phyloP scores from a whole-genome alignment of 2,888 invertebrate genomes.

The Neoascia interrupta region DNA sequence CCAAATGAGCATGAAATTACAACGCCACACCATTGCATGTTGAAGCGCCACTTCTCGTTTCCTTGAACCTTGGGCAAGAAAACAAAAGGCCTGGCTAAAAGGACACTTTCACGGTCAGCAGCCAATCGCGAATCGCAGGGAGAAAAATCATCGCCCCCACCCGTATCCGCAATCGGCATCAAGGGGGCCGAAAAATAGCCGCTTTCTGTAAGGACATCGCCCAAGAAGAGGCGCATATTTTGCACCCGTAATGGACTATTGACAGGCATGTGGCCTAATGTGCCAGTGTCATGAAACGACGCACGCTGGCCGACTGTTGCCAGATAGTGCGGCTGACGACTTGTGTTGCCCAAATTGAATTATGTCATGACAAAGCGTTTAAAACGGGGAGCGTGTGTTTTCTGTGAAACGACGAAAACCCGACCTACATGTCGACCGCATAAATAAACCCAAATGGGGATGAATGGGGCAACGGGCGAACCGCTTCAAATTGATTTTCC shows the following conservation, averaged over 20 bases:
- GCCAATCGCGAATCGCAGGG: slow-evolving; percentile 3
- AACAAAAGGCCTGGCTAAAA: slow-evolving; percentile 31
- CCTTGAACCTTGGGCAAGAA: slow-evolving; percentile 45
- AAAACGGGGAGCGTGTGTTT: slow-evolving; percentile 4
- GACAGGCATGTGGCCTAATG: slow-evolving; percentile 64
- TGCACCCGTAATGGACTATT: slow-evolving; percentile 58
- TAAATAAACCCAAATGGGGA: slow-evolving; percentile 38
- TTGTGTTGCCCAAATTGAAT: slow-evolving; percentile 58
- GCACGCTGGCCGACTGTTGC: slow-evolving; percentile 47
- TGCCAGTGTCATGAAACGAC: slow-evolving; percentile 53
- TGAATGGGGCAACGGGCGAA: background rate
- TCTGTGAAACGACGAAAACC: slow-evolving; percentile 7
- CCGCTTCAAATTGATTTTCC: slow-evolving; percentile 45
- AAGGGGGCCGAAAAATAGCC: slow-evolving; percentile 8
- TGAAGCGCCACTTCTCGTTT: slow-evolving; percentile 15
- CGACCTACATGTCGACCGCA: slow-evolving; percentile 27
- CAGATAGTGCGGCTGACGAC: slow-evolving; percentile 62
- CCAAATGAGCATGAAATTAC: slow-evolving; percentile 61
- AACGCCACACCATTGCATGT: slow-evolving; percentile 36
- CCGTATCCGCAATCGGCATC: slow-evolving; percentile 8
- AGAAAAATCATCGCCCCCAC: background rate
- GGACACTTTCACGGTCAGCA: slow-evolving; percentile 61
- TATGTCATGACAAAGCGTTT: slow-evolving; percentile 66
- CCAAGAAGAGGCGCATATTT: slow-evolving; percentile 54
- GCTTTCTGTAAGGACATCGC: slow-evolving; percentile 34